Evolutionary conservation across 2,113 vertebrate genomes (phyloP), one percentile per base, ranked within the genome.

Genomic region (Xenotilapia flavipinnis): DNA sequence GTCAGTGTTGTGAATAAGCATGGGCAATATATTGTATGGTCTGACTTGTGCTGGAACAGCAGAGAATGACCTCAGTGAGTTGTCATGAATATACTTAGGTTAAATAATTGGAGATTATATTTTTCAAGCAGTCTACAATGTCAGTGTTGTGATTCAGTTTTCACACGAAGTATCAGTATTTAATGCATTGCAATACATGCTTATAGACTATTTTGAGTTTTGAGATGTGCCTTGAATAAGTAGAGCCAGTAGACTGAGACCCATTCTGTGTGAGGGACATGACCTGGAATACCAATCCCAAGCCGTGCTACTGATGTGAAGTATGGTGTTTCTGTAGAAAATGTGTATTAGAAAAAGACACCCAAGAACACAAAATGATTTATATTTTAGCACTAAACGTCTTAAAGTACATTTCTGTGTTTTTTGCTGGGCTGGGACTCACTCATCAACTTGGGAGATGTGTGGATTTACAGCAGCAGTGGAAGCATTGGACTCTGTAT

Each of bases 141-240:
- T 79, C 58, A 60, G 68, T 60, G 80, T 51, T 80, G 89, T 89
- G 58, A 87, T 90, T 87, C 45, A 90, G 91, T 95, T 93, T 94
- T 92, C 38, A 88, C 13, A 55, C 49, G 21, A 80, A 83, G 55
- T 70, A 79, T 93, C 68, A 19, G 84, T 88, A 87, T 94, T 95
- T 95, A 95, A 94, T 95, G 92, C 90, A 86, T 95, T 91, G 90
- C 89, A 87, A 49, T 89, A 89, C 92, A 95, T 94, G 93, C 92
- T 94, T 86, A 81, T 86, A 93, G 86, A 90, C 91, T 91, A 86
- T 93, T 96, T 87, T 77, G 58, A 92, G 93, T 92, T 92, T 91
- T 90, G 79, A 91, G 93, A 87, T 96, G 95, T 95, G 96, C 93
- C 86, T 86, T 88, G 96, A 95, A 96, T 97, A 95, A 95, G 93